phyloP scores from a whole-genome alignment of 92 coral and sea anemone genomes.

The Ricordea florida region DNA sequence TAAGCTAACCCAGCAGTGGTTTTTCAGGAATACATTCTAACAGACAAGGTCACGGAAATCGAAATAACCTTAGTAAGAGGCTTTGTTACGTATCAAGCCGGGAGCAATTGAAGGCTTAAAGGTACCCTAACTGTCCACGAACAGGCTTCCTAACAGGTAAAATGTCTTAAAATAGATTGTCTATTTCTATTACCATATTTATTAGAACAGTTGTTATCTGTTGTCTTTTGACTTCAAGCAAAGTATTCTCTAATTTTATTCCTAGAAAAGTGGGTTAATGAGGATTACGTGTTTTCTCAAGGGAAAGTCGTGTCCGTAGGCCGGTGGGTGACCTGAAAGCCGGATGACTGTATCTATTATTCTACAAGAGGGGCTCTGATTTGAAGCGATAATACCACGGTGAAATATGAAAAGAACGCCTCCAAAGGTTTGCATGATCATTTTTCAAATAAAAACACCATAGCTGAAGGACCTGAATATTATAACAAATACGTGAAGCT shows the following conservation, averaged over 20 bases:
- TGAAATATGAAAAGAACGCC: constrained; percentile 7
- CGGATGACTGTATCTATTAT: too few relatives aligned
- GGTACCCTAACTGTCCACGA: not conserved
- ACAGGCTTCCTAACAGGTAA: not conserved
- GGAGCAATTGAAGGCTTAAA: not conserved
- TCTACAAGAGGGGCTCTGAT: too few relatives aligned
- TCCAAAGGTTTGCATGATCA: not conserved
- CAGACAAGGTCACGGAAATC: constrained; percentile 30
- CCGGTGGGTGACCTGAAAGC: not conserved
- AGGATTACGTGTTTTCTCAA: not conserved
- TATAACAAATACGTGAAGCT: too few relatives aligned
- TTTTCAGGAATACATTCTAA: not conserved
- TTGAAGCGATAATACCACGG: not conserved
- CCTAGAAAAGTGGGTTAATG: not conserved
- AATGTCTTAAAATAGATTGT: not conserved
- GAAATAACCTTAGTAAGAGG: not conserved
- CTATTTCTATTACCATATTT: too few relatives aligned
- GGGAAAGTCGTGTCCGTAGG: too few relatives aligned
- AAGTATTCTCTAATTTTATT: not conserved
- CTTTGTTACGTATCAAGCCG: constrained; percentile 1
- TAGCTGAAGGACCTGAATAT: not conserved
- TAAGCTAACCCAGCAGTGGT: not conserved
- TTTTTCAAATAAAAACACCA: not conserved
- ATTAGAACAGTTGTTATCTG: too few relatives aligned
- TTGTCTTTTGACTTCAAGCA: too few relatives aligned